phyloP scores from a whole-genome alignment of 2,797 vertebrate species.

The Melanotaenia pygmaea region DNA sequence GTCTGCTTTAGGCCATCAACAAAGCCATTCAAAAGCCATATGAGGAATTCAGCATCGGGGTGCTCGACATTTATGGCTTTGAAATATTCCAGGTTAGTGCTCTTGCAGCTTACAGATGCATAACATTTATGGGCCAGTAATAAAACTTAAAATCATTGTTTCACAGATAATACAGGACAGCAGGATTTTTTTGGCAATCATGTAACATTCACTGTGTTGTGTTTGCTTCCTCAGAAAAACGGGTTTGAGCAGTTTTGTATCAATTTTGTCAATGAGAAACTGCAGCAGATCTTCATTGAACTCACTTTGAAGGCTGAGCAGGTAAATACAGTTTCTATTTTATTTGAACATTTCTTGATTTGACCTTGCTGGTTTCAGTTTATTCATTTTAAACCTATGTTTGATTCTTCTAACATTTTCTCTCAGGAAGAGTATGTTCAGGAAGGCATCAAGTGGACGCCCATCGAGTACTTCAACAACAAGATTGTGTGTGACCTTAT shows the following conservation, averaged over 20 bases:
- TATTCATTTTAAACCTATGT: background rate
- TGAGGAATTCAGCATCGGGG: constrained; percentile 93
- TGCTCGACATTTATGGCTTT: constrained; percentile 97
- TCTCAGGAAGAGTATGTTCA: constrained; percentile 96
- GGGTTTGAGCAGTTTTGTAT: constrained; percentile 99
- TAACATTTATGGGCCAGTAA: constrained; percentile 15
- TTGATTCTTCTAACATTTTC: background rate
- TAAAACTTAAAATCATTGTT: constrained; percentile 13
- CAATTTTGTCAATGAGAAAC: constrained; percentile 98
- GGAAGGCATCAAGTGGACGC: constrained; percentile 95
- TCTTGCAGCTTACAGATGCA: constrained; percentile 2
- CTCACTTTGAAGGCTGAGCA: constrained; percentile 98
- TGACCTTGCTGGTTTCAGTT: background rate
- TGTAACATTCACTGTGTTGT: constrained; percentile 15
- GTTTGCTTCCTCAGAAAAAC: constrained; percentile 85
- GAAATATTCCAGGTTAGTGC: constrained; percentile 94
- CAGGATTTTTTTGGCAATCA: constrained; percentile 12
- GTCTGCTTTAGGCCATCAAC: constrained; percentile 88
- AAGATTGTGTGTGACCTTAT: constrained; percentile 98
- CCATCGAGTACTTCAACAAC: constrained; percentile 99
- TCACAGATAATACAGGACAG: constrained; percentile 2
- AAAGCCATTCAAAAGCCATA: constrained; percentile 92
- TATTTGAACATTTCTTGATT: background rate
- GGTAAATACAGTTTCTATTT: constrained; percentile 74
- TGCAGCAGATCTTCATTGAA: constrained; percentile 99